Conservation (phyloP, 2,113 vertebrate genomes). For the Spilogale gracilis region DNA sequence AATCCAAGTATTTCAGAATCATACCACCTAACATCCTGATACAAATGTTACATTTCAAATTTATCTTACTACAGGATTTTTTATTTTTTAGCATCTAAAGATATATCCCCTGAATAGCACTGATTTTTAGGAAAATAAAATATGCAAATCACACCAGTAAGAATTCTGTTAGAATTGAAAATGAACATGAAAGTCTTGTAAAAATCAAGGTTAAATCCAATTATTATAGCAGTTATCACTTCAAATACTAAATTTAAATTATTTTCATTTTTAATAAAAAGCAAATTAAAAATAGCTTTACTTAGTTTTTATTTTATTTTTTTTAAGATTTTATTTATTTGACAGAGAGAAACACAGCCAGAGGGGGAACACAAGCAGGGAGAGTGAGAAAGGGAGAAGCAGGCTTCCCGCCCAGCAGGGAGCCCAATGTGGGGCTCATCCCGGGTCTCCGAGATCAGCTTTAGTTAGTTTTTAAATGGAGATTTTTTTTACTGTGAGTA, state of each 20-base stretch:
- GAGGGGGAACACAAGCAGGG: no score
- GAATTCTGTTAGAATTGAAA: slow-evolving; percentile 35
- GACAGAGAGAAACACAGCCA: no score
- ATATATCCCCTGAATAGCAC: neutral
- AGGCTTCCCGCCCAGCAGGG: no score
- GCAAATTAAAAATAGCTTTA: neutral
- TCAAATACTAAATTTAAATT: neutral
- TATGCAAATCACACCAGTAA: neutral
- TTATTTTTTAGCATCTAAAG: neutral
- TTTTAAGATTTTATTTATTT: neutral
- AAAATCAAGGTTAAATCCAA: neutral
- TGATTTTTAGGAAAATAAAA: slow-evolving; percentile 1
- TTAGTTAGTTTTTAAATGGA: slow-evolving; percentile 4
- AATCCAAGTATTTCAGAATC: neutral
- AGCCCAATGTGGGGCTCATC: no score
- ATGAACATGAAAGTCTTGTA: neutral
- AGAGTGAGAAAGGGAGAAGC: no score
- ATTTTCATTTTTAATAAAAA: neutral
- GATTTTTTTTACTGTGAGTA: neutral
- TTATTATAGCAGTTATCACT: neutral
- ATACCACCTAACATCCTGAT: neutral
- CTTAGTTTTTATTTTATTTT: neutral
- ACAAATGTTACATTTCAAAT: neutral
- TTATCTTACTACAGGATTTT: neutral
- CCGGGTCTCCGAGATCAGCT: neutral